These are phyloP conservation scores for Enoplosus armatus DNA, from an alignment of 2,797 vertebrate species.

Conservation along the genomic window DNA sequence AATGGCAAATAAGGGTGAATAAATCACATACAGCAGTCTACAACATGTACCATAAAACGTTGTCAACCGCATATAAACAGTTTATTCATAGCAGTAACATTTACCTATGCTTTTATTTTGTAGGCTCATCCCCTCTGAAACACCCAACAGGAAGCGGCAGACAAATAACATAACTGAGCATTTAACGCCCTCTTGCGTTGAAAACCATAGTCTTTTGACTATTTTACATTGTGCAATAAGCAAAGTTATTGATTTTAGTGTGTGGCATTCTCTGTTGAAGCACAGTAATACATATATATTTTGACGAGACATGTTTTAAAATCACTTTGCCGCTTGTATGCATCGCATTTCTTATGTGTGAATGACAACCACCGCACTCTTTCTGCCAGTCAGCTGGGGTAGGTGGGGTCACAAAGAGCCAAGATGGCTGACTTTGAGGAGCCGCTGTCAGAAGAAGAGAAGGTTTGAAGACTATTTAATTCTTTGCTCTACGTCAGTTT, in stretches of 20 bases:
- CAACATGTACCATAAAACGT: accelerated
- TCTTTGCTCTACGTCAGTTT: conserved; percentile 15
- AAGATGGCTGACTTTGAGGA: conserved; percentile 98
- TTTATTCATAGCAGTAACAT: not conserved
- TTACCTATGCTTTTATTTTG: conserved; percentile 54
- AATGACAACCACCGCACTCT: conserved; percentile 16
- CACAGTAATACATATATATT: not conserved
- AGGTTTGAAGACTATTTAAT: conserved; percentile 83
- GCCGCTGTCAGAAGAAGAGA: conserved; percentile 95
- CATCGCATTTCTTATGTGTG: not conserved
- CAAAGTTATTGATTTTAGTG: not conserved
- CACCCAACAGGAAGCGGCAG: conserved; percentile 30
- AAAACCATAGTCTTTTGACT: not conserved
- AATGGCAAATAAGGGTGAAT: accelerated
- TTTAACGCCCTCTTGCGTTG: conserved; percentile 28
- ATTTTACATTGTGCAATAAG: not conserved
- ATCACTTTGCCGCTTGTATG: not conserved
- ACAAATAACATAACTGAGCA: not conserved
- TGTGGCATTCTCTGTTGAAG: not conserved
- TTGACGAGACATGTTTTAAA: not conserved
- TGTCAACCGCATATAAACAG: accelerated
- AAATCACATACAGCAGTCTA: accelerated
- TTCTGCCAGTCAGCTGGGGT: conserved; percentile 76
- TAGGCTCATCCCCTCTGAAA: not conserved
- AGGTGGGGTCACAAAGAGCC: conserved; percentile 89